Evolutionary conservation across 2,888 invertebrate genomes (phyloP).

Genomic region (Apodemia duryi): DNA sequence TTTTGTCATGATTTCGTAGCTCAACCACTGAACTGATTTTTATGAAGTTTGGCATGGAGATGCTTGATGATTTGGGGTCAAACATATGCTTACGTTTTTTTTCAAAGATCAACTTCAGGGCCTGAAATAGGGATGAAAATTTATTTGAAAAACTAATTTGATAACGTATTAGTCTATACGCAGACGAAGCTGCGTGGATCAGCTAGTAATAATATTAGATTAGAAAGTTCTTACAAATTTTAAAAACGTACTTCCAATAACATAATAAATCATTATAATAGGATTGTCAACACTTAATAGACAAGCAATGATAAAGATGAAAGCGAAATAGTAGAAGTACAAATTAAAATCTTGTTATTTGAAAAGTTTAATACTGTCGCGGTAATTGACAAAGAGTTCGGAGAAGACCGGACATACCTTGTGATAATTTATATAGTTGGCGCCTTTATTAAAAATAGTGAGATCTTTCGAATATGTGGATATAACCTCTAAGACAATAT

Average conservation of each 20-base stretch:
- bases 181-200: too few species aligned
- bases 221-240: slow-evolving; percentile 31
- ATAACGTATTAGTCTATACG: too few species aligned
- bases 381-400: slow-evolving; percentile 56
- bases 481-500: slow-evolving; percentile 44
- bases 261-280: slow-evolving; percentile 44
- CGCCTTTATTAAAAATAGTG: slow-evolving; percentile 66
- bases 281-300: slow-evolving; percentile 43
- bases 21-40: too few species aligned
- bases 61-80: too few species aligned
- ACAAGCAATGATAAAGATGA: slow-evolving; percentile 43
- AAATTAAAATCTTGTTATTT: slow-evolving; percentile 52
- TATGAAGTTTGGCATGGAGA: too few species aligned
- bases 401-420: slow-evolving; percentile 68
- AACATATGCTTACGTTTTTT: too few species aligned
- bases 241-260: slow-evolving; percentile 29
- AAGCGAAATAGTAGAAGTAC: slow-evolving; percentile 42
- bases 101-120: too few species aligned
- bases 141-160: too few species aligned
- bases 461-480: slow-evolving; percentile 43
- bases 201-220: slow-evolving; percentile 19
- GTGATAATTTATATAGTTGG: slow-evolving; percentile 66
- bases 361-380: slow-evolving; percentile 45
- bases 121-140: too few species aligned
- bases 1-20: too few species aligned